Evolutionary conservation across 2,113 vertebrate species (phyloP).

Genomic region (Syrmaticus mikado): DNA sequence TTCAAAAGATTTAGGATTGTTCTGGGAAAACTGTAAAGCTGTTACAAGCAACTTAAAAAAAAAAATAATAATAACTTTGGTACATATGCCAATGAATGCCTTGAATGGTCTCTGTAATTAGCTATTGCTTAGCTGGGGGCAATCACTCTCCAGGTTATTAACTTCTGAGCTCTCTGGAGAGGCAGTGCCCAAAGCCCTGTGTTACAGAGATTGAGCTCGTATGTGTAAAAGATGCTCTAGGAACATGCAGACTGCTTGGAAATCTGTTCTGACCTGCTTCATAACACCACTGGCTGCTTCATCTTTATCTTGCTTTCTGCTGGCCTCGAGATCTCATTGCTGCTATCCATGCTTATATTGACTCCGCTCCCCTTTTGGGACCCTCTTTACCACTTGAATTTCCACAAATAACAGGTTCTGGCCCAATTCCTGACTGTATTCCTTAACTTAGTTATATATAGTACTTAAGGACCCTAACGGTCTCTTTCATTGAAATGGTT

Average conservation of each 20-base stretch:
- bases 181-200: neutral
- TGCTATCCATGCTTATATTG: neutral
- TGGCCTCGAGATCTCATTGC: neutral
- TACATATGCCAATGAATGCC: slow-evolving; percentile 14
- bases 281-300: neutral
- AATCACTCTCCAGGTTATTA: neutral
- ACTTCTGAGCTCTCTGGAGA: neutral
- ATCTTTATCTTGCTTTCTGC: neutral
- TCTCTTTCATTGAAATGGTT: neutral
- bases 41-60: neutral
- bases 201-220: neutral
- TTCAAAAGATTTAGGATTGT: neutral
- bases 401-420: neutral
- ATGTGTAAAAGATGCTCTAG: neutral
- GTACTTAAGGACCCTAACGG: neutral
- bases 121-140: neutral
- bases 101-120: slow-evolving; percentile 45
- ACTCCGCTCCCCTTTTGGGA: neutral
- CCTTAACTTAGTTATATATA: neutral
- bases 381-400: neutral
- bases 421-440: neutral
- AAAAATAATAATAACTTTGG: neutral
- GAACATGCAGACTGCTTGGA: neutral
- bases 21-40: neutral
- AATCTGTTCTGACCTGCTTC: neutral